Evolutionary conservation across 2,888 invertebrate species (phyloP).

Genomic region (Pandemis corylana): DNA sequence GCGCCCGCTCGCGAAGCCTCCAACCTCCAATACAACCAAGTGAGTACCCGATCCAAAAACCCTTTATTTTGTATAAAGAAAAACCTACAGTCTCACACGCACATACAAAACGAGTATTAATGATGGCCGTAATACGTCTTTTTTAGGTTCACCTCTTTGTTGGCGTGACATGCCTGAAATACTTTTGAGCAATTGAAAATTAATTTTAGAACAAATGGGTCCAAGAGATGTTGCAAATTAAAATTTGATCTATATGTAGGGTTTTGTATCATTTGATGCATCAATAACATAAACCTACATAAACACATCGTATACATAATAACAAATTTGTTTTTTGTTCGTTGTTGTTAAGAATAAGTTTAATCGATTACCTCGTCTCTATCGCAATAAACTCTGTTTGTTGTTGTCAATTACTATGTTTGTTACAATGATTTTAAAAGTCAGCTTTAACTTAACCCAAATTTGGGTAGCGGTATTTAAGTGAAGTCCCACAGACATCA

Average conservation of each 20-base stretch:
- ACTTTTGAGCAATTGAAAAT: not conserved
- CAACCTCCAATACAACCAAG: not conserved
- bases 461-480: not conserved
- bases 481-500: not conserved
- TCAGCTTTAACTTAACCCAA: not conserved
- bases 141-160: not conserved
- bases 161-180: not conserved
- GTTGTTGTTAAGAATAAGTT: not conserved
- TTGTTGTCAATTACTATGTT: slow-evolving; percentile 1
- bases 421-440: not conserved
- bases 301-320: not conserved
- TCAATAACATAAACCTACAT: not conserved
- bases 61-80: not conserved
- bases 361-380: slow-evolving; percentile 17
- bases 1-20: slow-evolving; percentile 18
- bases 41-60: slow-evolving; percentile 15
- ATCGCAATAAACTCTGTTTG: not conserved
- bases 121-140: not conserved
- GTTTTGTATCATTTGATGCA: not conserved
- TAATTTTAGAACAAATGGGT: not conserved
- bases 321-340: not conserved
- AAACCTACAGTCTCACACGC: not conserved
- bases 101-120: not conserved
- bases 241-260: not conserved
- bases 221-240: not conserved